Evolutionary conservation across 2,797 vertebrate genomes (phyloP).

Genomic region (Emydoidea blandingii): DNA sequence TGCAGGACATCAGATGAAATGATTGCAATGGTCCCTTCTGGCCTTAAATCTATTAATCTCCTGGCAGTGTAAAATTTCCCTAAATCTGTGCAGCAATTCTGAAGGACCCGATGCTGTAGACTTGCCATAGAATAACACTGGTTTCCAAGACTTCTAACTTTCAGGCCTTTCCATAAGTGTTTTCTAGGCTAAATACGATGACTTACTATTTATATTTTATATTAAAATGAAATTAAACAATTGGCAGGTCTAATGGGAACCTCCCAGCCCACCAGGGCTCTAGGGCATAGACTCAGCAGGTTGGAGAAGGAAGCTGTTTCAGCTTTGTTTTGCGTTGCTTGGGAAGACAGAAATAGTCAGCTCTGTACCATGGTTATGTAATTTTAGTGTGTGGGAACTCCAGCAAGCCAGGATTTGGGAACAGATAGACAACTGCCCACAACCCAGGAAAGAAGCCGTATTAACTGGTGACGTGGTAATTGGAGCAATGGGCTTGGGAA

Average conservation of each 20-base stretch:
- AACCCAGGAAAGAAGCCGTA: neutral
- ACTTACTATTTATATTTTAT: neutral
- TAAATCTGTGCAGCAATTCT: conserved; percentile 43
- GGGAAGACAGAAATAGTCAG: neutral
- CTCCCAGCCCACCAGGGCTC: neutral
- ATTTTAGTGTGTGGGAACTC: neutral
- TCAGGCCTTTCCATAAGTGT: neutral
- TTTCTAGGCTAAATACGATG: neutral
- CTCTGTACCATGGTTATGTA: neutral
- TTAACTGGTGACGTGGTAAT: neutral
- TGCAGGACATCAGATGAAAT: neutral
- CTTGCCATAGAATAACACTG: neutral
- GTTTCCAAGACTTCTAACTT: neutral
- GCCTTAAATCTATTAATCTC: neutral
- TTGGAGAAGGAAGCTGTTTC: neutral
- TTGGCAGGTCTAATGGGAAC: neutral
- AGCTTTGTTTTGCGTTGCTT: neutral
- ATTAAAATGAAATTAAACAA: neutral
- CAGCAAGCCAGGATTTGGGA: neutral
- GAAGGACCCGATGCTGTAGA: neutral
- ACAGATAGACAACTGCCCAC: neutral
- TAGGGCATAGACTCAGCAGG: neutral
- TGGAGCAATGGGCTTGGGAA: neutral
- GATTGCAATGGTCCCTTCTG: neutral
- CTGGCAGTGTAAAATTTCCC: conserved; percentile 52